Evolutionary conservation across 53 echinoderm and acorn worm species (phyloP).

Genomic region (Echinarachnius parma): DNA sequence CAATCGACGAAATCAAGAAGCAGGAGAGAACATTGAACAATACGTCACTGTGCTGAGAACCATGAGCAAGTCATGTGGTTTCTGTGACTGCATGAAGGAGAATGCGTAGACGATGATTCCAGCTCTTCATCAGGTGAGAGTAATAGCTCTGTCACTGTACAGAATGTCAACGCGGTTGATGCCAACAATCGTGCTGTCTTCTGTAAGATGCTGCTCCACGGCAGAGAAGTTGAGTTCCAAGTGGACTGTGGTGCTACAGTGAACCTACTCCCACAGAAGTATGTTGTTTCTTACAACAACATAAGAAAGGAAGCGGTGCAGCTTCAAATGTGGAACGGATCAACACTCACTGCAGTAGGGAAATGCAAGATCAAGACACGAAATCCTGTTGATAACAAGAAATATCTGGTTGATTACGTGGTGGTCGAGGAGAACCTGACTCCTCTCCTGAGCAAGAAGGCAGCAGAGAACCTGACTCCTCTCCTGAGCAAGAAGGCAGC

Average conservation of each 20-base stretch:
- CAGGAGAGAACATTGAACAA: conserved; percentile 44
- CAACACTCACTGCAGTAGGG: conserved; percentile 23
- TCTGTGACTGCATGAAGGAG: conserved; percentile 34
- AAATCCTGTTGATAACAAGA: conserved; percentile 31
- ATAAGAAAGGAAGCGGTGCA: background rate
- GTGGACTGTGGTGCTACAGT: conserved; percentile 63
- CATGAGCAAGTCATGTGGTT: conserved; percentile 52
- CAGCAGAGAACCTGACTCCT: no score
- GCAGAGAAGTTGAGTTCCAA: conserved; percentile 41
- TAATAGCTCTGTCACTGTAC: conserved; percentile 13
- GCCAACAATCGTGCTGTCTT: conserved; percentile 25
- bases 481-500: no score
- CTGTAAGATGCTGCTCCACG: conserved; percentile 48
- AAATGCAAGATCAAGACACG: conserved; percentile 5
- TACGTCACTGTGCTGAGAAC: conserved; percentile 46
- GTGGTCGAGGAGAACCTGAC: conserved; percentile 39
- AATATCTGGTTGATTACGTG: conserved; percentile 38
- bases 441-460: no score
- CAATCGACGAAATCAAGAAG: conserved; percentile 45
- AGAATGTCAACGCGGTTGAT: conserved; percentile 1
- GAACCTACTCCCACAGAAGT: conserved; percentile 29
- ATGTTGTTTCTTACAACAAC: no score
- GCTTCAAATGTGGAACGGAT: conserved; percentile 47
- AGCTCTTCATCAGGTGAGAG: conserved; percentile 34
- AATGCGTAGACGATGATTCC: conserved; percentile 8